Conservation (phyloP, 2,797 vertebrate genomes). For the Gouania willdenowi region DNA sequence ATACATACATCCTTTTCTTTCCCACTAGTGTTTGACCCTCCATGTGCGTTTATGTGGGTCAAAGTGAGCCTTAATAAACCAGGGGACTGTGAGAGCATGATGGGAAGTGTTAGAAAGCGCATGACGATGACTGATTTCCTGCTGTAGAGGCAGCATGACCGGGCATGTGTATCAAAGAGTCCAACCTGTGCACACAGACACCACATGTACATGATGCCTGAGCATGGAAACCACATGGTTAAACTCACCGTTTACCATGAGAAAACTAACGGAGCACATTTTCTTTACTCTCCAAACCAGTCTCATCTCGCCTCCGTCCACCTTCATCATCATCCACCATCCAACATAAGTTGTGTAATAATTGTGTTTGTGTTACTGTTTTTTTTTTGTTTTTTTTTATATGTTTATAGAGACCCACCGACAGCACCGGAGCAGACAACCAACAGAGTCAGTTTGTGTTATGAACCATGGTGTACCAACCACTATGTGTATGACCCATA, state of each 20-base stretch:
- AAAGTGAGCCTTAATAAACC: slow-evolving; percentile 43
- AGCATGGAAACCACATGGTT: slow-evolving; percentile 78
- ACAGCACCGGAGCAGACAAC: slow-evolving; percentile 80
- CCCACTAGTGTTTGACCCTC: slow-evolving; percentile 57
- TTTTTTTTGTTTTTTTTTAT: slow-evolving; percentile 84
- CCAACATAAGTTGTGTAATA: slow-evolving; percentile 83
- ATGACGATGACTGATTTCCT: slow-evolving; percentile 61
- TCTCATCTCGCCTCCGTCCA: slow-evolving; percentile 49
- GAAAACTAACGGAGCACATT: slow-evolving; percentile 65
- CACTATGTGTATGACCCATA: slow-evolving; percentile 85
- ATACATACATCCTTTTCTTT: slow-evolving; percentile 61
- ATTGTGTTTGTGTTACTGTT: slow-evolving; percentile 85
- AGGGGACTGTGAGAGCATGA: slow-evolving; percentile 68
- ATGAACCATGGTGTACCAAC: slow-evolving; percentile 86
- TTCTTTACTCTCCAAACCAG: slow-evolving; percentile 53
- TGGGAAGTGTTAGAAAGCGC: slow-evolving; percentile 56
- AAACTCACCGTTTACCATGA: slow-evolving; percentile 73
- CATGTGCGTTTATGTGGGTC: slow-evolving; percentile 36
- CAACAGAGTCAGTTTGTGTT: slow-evolving; percentile 84
- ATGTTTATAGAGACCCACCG: slow-evolving; percentile 82
- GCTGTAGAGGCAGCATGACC: slow-evolving; percentile 59
- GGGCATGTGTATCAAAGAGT: slow-evolving; percentile 68
- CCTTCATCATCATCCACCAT: slow-evolving; percentile 60
- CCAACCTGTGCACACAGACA: slow-evolving; percentile 55
- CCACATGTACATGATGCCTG: slow-evolving; percentile 50